phyloP scores from a whole-genome alignment of 2,888 invertebrate genomes.

The Syritta pipiens region DNA sequence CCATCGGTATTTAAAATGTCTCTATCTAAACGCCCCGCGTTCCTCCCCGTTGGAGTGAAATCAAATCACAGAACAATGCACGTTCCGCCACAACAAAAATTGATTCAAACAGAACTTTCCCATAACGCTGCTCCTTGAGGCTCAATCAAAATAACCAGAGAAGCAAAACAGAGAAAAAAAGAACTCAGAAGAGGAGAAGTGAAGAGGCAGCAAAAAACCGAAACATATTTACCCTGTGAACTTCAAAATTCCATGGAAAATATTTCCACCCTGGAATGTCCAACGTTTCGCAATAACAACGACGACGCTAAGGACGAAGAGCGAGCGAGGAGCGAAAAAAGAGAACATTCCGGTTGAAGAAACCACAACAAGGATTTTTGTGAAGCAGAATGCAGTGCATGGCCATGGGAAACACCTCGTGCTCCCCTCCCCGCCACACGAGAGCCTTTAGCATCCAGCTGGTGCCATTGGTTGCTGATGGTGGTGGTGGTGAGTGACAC shows the following conservation, averaged over 20 bases:
- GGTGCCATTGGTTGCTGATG: conserved; percentile 61
- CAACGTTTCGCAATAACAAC: conserved; percentile 62
- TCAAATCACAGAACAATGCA: background rate
- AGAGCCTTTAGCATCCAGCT: too few relatives aligned
- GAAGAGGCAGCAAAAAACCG: background rate
- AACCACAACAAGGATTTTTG: conserved; percentile 63
- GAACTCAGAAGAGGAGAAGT: background rate
- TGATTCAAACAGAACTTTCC: conserved; percentile 25
- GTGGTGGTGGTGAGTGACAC: conserved; percentile 64
- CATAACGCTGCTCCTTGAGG: conserved; percentile 28
- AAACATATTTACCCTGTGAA: conserved; percentile 63
- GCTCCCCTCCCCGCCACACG: conserved; percentile 46
- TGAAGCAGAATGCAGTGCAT: conserved; percentile 52
- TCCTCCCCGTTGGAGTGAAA: too few relatives aligned
- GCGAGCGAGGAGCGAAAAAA: conserved; percentile 16
- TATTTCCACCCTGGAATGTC: conserved; percentile 63
- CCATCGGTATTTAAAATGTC: too few relatives aligned
- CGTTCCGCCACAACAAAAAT: conserved; percentile 18
- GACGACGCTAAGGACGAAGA: too few relatives aligned
- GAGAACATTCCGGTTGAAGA: conserved; percentile 64
- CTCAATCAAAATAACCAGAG: background rate
- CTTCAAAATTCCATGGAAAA: conserved; percentile 63
- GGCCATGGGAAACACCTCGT: conserved; percentile 65
- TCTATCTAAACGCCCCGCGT: background rate
- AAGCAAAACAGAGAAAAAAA: background rate